Base-by-base conservation (phyloP, 2,888 invertebrate species). In the Polyommatus icarus region DNA sequence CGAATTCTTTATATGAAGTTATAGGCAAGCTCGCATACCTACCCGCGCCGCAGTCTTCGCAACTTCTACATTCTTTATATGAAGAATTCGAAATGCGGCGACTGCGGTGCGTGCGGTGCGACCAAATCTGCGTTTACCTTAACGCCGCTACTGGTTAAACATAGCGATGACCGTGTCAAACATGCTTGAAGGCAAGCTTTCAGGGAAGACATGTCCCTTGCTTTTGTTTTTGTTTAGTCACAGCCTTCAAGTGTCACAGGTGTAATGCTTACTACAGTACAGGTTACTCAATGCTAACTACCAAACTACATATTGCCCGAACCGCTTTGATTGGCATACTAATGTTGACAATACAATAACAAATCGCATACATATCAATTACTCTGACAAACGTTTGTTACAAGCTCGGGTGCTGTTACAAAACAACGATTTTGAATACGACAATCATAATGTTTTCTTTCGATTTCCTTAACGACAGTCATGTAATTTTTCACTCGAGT, bases 281-380 rank as follows among this genome's bases (percentile, higher is more conserved):
- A 54, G 46, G 20, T 77, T 73, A 61, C 57, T 73, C 59, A 77
- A 77, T 75, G 24, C 73, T 73, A 75, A 75, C 77, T 72, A 59
- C 46, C 54, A 54, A 54, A 54, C 46, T 46, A 46, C 46, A 54
- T 29, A 46, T 77, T 77, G 36, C 77, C 73, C 59, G 73, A 77
- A 77, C 77, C 36, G 77, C 73, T 72, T 77, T 77, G 77, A 77
- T 77, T 73, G 77, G 77, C 77, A 73, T 77, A 77, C 77, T 73
- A 77, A 77, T 77, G 77, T 54, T 29, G 46, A 50, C 54, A 54
- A 75, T 20, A 18, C 15, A 29, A 50, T 50, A 73, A 46, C 50
- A 24, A 50, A 12, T 15, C 24, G 24, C 20, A 24, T 75, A n/a
- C 75, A 75, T 50, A 29, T 15, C 75, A 24, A 75, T 54, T 75